A percentile compares a stretch with the other conserved stretches of the same genome.
These are phyloP conservation scores for Orius insidiosus DNA, from an alignment of 1,140 invertebrate species.

Conservation along the genomic window DNA sequence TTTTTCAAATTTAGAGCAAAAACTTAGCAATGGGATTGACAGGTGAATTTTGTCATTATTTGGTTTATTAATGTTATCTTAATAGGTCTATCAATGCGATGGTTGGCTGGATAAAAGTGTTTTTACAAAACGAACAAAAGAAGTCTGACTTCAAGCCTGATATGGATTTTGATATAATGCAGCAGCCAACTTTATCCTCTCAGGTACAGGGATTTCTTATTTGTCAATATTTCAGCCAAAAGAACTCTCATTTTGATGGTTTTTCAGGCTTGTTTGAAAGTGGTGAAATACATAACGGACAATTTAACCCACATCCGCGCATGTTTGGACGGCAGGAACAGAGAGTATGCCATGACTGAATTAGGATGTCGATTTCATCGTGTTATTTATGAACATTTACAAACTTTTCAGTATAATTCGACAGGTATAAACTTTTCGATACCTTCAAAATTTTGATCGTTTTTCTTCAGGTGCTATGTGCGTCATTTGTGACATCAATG, in stretches of 20 bases:
- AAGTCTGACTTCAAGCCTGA: slow-evolving; percentile 94
- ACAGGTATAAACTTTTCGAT: too few species aligned
- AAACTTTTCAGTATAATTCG: slow-evolving; percentile 89
- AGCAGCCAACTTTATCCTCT: slow-evolving; percentile 8
- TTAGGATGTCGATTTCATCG: slow-evolving; percentile 80
- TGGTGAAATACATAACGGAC: slow-evolving; percentile 65
- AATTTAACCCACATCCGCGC: slow-evolving; percentile 63
- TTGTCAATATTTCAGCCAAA: too few species aligned
- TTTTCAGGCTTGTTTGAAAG: slow-evolving; percentile 80
- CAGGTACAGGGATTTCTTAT: slow-evolving; percentile 5
- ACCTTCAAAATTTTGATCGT: slow-evolving; percentile 3
- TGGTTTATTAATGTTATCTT: slow-evolving; percentile 15
- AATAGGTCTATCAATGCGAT: slow-evolving; percentile 70
- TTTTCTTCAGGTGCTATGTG: slow-evolving; percentile 3
- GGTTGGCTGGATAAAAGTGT: slow-evolving; percentile 77
- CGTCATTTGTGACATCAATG: slow-evolving; percentile 25
- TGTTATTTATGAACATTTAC: slow-evolving; percentile 88
- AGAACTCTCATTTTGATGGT: too few species aligned
- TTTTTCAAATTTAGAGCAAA: slow-evolving; percentile 76
- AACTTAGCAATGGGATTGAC: slow-evolving; percentile 80
- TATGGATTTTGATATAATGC: slow-evolving; percentile 46
- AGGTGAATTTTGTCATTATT: slow-evolving; percentile 28
- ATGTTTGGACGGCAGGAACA: slow-evolving; percentile 85
- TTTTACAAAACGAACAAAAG: slow-evolving; percentile 84
- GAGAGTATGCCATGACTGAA: slow-evolving; percentile 70